Percentiles rank a stretch among this genome's conserved stretches.
Conservation (phyloP, 2,113 vertebrate genomes). For the Lepidiolamprologus cunningtoni region DNA sequence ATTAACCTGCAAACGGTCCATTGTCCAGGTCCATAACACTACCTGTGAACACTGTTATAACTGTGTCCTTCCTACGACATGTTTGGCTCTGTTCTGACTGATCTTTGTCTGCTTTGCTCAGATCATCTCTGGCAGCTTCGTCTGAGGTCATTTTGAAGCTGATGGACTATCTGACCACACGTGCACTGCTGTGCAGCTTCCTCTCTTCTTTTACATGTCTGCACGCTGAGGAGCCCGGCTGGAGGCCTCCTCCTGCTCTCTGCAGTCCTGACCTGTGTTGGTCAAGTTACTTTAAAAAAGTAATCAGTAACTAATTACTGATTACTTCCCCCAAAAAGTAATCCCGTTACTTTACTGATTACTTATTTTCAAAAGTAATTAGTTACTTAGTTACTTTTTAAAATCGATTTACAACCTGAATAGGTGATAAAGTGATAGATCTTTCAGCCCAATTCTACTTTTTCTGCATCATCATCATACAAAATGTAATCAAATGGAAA, state of each 20-base stretch:
- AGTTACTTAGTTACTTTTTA: too few relatives aligned
- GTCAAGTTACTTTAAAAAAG: too few relatives aligned
- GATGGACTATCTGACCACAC: not conserved
- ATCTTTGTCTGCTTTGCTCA: not conserved
- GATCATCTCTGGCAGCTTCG: not conserved
- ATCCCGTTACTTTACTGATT: too few relatives aligned
- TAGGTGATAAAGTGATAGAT: too few relatives aligned
- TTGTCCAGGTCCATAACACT: not conserved
- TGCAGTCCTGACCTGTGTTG: not conserved
- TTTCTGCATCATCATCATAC: too few relatives aligned
- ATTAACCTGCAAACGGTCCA: not conserved
- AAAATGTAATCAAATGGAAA: too few relatives aligned
- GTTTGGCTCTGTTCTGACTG: not conserved
- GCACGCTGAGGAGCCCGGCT: not conserved
- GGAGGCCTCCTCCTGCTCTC: not conserved
- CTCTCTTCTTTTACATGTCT: not conserved
- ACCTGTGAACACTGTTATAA: not conserved
- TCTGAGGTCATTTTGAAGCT: not conserved
- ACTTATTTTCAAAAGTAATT: too few relatives aligned
- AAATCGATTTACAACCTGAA: too few relatives aligned
- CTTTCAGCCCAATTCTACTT: too few relatives aligned
- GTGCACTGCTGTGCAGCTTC: not conserved
- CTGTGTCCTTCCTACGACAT: accelerated
- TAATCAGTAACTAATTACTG: too few relatives aligned
- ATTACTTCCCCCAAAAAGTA: accelerated